These are phyloP conservation scores for Hydrocynus forskahlii DNA, from an alignment of 2,797 vertebrate species.

Conservation along the genomic window DNA sequence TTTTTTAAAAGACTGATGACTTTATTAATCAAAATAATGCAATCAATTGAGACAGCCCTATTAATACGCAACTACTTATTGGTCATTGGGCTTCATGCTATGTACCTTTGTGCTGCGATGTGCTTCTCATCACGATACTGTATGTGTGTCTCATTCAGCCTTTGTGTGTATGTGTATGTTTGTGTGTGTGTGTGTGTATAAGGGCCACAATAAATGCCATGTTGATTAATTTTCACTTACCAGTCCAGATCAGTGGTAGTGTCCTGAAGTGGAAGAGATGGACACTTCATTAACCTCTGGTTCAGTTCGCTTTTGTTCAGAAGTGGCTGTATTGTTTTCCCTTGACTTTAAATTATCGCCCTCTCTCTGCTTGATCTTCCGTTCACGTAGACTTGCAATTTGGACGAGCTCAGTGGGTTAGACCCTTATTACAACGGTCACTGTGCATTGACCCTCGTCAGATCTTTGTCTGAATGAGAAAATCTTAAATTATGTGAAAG, in stretches of 20 bases:
- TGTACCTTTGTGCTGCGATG: background rate
- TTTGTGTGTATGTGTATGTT: slow-evolving; percentile 8
- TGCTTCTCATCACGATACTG: background rate
- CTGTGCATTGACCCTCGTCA: slow-evolving; percentile 6
- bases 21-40: background rate
- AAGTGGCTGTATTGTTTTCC: slow-evolving; percentile 11
- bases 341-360: slow-evolving; percentile 3
- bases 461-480: slow-evolving; percentile 26
- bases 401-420: slow-evolving; percentile 6
- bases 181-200: background rate
- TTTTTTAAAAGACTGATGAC: too few species aligned
- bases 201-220: slow-evolving; percentile 25
- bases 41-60: background rate
- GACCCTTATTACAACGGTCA: slow-evolving; percentile 25
- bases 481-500: background rate
- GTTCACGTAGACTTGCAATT: slow-evolving; percentile 18
- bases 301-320: slow-evolving; percentile 25
- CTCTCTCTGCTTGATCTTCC: slow-evolving; percentile 8
- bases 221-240: slow-evolving; percentile 35
- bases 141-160: background rate
- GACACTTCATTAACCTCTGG: slow-evolving; percentile 47
- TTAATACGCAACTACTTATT: background rate
- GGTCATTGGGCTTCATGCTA: background rate
- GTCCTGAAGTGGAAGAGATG: slow-evolving; percentile 17
- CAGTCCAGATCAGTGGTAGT: background rate